Evolutionary conservation across 37 sponge, comb jelly and placozoan genomes (phyloP), one percentile per base, ranked within the genome.

Genomic region (Dysidea cf. avara): DNA sequence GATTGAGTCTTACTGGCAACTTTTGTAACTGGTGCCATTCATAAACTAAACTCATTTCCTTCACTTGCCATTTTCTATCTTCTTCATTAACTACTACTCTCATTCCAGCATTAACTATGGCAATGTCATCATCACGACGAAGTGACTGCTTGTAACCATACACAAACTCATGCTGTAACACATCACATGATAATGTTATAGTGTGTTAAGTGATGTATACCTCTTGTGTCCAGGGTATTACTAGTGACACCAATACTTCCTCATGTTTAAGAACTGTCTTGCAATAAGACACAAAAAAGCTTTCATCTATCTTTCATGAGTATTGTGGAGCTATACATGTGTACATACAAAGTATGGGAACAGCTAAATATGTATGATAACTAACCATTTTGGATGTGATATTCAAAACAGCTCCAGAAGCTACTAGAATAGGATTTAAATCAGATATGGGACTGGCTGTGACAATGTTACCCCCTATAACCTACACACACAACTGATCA

Each of bases 381-480:
- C 48, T 26, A 35, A 64, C 68, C 52, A 21, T 61, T 65, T 34
- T 51, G 4, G 86, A 86, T 7, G 71, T 69, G n/a, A 86, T 64
- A 17, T 43, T 29, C 25, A 79, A 60, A 31, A 17, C 53, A 35
- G 73, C 65, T 36, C 57, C 68, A 31, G 61, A 74, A 1, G 75
- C 80, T 52, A 86, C 51, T 26, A 86, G 64, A 31, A 86, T 63
- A 37, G 86, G 86, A 38, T 71, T 86, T 24, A 86, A 36, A 73
- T 86, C 86, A 48, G 86, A 72, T 32, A 72, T 79, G 34, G 80
- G 80, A 73, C 86, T 79, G 28, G 75, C 86, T 30, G 75, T 79
- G 20, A 79, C 33, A 25, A 86, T 17, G 36, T 79, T 79, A 0
- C 86, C 86, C 33, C 75, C 86, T 24, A 86, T 29, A 2, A 69